Evolutionary conservation across 2,113 vertebrate genomes (phyloP), one percentile per base, ranked within the genome.

Genomic region (Pollimyrus isidori): DNA sequence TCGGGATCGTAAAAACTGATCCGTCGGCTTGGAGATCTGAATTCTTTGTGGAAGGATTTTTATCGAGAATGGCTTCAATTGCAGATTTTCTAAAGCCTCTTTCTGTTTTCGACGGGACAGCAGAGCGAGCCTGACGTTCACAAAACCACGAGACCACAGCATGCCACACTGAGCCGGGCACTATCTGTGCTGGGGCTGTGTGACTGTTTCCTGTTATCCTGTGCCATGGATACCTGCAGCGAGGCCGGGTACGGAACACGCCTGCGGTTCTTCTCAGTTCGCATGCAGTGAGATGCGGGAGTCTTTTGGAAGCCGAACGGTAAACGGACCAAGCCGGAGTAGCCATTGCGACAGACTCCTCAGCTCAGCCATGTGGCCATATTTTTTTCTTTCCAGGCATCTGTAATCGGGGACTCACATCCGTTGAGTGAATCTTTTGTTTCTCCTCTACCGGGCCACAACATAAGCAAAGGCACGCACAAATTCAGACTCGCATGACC

Each of bases 111-210:
- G 90, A 92, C 88, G 90, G 87, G 7, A 52, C 89, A 82, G 56
- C 94, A 93, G 94, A 93, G 58, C 89, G 89, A n/a, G 39, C 88
- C 52, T 83, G n/a, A n/a, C n/a, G n/a, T 62, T 92, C 88, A 91
- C 92, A 89, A 91, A 92, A 93, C 73, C 86, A 49, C 86, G 89
- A 73, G n/a, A 4, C 49, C 89, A 80, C 90, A 92, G 93, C 91
- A 89, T 73, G 89, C 76, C 65, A 21, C 26, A 69, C 19, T 10
- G 48, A 7, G 39, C 76, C 13, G 7, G 35, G 76, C 15, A 3
- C 7, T 48, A 48, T 45, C 17, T 23, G 80, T 13, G 42, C 45
- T 19, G 21, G 17, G 19, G 17, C 4, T 83, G 15, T 39, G 46
- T 62, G 53, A 23, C 23, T 76, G 42, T 50, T 49, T 42, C 19